Conservation (phyloP, 1,140 invertebrate genomes). For the Drosophila yakuba region DNA sequence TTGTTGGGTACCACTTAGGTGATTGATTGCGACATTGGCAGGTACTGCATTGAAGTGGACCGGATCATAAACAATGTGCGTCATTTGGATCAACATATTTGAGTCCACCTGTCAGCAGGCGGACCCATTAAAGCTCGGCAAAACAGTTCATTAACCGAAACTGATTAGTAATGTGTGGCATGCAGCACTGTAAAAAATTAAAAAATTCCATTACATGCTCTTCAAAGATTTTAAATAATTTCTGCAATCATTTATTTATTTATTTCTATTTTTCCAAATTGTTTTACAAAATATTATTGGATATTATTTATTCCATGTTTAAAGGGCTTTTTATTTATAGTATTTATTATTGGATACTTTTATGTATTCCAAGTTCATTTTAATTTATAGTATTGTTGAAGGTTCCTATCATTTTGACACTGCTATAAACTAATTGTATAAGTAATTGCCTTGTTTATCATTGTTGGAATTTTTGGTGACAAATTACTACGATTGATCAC, state of each 20-base stretch:
- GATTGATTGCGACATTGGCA: slow-evolving; percentile 40
- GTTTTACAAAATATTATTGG: too few species aligned
- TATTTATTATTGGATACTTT: too few species aligned
- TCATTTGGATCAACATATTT: slow-evolving; percentile 36
- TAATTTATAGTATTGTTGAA: too few species aligned
- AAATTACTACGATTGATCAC: neutral
- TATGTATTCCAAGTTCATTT: too few species aligned
- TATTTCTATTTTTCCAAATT: too few species aligned
- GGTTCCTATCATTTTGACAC: neutral
- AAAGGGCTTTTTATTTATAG: neutral
- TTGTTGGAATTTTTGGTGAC: slow-evolving; percentile 16
- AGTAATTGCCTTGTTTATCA: slow-evolving; percentile 4
- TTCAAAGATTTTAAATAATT: too few species aligned
- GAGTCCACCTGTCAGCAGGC: slow-evolving; percentile 5
- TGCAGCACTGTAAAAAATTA: neutral
- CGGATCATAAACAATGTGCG: slow-evolving; percentile 33
- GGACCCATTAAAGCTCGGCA: slow-evolving; percentile 23
- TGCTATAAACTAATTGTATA: neutral
- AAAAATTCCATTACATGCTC: neutral
- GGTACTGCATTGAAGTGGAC: slow-evolving; percentile 28
- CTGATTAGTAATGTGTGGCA: neutral
- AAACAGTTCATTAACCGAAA: slow-evolving; percentile 24
- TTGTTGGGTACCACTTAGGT: slow-evolving; percentile 34
- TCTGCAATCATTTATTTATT: too few species aligned
- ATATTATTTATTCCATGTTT: too few species aligned